A percentile compares a stretch with the other conserved stretches of the same genome.
phyloP scores from a whole-genome alignment of 2,888 invertebrate genomes.

The Ephialtes manifestator region DNA sequence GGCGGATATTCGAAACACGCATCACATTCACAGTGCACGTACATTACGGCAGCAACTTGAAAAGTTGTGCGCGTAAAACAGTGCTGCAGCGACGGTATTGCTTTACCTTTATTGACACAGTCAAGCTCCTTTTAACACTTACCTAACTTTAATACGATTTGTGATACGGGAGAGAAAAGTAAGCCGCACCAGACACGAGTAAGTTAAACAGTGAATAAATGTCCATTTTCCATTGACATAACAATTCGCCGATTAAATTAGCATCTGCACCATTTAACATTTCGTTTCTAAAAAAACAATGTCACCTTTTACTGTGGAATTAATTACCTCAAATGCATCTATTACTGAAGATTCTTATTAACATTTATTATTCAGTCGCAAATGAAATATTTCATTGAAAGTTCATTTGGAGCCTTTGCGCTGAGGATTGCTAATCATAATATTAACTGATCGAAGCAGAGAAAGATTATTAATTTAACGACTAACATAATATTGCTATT shows the following conservation, averaged over 20 bases:
- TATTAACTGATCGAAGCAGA: background rate
- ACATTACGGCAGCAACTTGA: background rate
- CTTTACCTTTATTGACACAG: conserved; percentile 13
- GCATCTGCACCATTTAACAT: background rate
- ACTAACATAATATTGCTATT: background rate
- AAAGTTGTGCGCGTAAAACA: background rate
- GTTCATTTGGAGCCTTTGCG: background rate
- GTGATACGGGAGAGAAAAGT: background rate
- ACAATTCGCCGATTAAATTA: background rate
- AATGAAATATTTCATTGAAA: background rate
- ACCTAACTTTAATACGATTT: background rate
- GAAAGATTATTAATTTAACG: background rate
- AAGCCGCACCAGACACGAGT: background rate
- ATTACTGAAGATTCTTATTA: background rate
- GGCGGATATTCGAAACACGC: conserved; percentile 4
- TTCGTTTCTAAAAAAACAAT: background rate
- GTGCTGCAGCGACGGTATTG: background rate
- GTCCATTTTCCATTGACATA: background rate
- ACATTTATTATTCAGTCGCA: background rate
- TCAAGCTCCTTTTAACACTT: conserved; percentile 3
- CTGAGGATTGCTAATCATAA: background rate
- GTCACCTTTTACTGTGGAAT: background rate
- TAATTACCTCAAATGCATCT: background rate
- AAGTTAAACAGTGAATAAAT: background rate
- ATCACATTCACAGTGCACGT: background rate